These are phyloP conservation scores for Ciconia nigra DNA, from an alignment of 2,797 vertebrate genomes.

Conservation along the genomic window DNA sequence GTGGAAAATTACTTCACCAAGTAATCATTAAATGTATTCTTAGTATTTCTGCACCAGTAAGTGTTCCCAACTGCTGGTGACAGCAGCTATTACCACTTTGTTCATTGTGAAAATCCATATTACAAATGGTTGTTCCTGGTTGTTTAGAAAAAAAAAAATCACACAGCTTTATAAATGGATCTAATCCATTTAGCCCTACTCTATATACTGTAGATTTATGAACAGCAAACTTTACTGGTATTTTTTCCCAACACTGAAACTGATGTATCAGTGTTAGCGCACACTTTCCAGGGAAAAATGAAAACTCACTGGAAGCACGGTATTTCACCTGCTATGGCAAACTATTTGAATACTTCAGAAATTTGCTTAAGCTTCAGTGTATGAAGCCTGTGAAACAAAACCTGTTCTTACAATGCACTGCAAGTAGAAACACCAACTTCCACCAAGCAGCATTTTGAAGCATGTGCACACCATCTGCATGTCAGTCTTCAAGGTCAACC, in stretches of 20 bases:
- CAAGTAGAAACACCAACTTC: slow-evolving; percentile 52
- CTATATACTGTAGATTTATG: slow-evolving; percentile 68
- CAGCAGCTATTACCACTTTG: slow-evolving; percentile 66
- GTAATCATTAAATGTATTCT: slow-evolving; percentile 56
- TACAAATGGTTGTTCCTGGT: slow-evolving; percentile 69
- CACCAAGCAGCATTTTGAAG: slow-evolving; percentile 39
- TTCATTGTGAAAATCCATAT: slow-evolving; percentile 64
- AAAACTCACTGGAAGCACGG: slow-evolving; percentile 62
- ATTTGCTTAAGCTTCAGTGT: neutral
- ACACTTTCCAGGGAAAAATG: slow-evolving; percentile 59
- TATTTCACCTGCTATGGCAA: slow-evolving; percentile 75
- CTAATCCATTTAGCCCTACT: slow-evolving; percentile 77
- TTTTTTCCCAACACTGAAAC: slow-evolving; percentile 69
- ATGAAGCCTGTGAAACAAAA: neutral
- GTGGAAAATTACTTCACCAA: slow-evolving; percentile 68
- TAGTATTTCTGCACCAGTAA: slow-evolving; percentile 68
- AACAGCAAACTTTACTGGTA: slow-evolving; percentile 78
- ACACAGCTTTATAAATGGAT: slow-evolving; percentile 76
- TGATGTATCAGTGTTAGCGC: slow-evolving; percentile 60
- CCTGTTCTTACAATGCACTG: neutral
- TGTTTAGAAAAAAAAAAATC: slow-evolving; percentile 63
- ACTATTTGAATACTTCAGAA: slow-evolving; percentile 26
- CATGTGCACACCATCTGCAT: slow-evolving; percentile 56
- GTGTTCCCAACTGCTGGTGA: slow-evolving; percentile 64
- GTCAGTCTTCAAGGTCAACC: slow-evolving; percentile 52